phyloP scores from a whole-genome alignment of 35 echinoderm and acorn worm genomes.

The Anneissia japonica region DNA sequence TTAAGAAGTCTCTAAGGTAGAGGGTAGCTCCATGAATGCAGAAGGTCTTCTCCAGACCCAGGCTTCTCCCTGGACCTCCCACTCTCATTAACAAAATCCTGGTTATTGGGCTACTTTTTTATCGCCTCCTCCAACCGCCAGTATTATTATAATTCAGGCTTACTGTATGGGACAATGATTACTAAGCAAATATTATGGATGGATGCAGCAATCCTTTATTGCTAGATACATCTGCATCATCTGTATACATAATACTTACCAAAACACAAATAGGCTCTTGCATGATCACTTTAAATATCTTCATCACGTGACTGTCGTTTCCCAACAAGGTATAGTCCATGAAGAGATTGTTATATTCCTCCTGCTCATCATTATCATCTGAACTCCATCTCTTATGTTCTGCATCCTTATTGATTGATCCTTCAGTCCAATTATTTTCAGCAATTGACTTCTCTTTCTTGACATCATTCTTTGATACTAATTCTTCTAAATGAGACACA shows the following conservation, averaged over 20 bases:
- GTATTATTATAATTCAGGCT: too few relatives aligned
- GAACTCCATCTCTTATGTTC: neutral
- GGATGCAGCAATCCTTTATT: neutral
- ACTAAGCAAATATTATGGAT: neutral
- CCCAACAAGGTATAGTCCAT: neutral
- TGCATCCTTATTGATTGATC: neutral
- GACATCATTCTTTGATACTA: neutral
- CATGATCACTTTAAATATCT: conserved; percentile 61
- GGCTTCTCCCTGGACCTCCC: too few relatives aligned
- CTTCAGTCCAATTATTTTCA: neutral
- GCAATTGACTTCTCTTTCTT: neutral
- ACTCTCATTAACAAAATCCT: too few relatives aligned
- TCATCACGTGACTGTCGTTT: conserved; percentile 38
- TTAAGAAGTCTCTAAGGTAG: neutral
- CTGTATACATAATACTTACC: conserved; percentile 29
- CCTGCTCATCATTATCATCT: neutral
- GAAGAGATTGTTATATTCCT: neutral
- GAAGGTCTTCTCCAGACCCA: too few relatives aligned
- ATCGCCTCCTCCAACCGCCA: too few relatives aligned
- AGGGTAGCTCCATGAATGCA: neutral
- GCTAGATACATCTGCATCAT: neutral
- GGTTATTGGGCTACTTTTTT: too few relatives aligned
- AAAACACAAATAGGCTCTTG: conserved; percentile 73
- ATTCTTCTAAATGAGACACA: neutral
- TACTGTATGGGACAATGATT: too few relatives aligned